phyloP scores from a whole-genome alignment of 2,797 vertebrate genomes.

The Petrocephalus sullivani region DNA sequence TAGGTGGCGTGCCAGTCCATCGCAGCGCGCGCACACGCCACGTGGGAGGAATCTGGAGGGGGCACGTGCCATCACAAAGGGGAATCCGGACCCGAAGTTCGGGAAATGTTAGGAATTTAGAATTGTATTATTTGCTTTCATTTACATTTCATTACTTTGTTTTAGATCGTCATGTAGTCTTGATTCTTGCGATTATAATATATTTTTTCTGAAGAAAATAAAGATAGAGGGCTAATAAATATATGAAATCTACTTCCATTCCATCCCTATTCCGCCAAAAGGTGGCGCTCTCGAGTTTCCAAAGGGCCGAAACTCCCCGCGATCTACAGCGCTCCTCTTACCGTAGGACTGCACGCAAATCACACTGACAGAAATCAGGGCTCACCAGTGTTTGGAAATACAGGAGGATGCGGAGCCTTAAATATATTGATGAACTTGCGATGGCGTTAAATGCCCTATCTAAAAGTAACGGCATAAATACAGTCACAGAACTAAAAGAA shows the following conservation, averaged over 20 bases:
- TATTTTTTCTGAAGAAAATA: neutral
- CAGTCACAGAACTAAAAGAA: neutral
- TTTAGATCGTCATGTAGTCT: neutral
- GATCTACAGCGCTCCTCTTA: neutral
- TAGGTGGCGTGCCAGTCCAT: neutral
- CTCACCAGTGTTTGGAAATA: neutral
- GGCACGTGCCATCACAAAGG: neutral
- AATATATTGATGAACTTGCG: neutral
- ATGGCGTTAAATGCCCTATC: neutral
- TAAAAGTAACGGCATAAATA: neutral
- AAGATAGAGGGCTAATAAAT: neutral
- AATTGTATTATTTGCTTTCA: neutral
- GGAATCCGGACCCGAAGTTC: neutral
- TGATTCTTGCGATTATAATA: neutral
- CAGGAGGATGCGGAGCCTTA: neutral
- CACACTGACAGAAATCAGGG: neutral
- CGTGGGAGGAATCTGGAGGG: neutral
- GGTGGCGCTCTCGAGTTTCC: conserved; percentile 94
- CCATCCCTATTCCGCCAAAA: conserved; percentile 64
- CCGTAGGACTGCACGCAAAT: neutral
- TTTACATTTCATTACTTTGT: neutral
- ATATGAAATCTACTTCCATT: neutral
- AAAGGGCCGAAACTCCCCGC: conserved; percentile 27
- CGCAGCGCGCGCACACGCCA: neutral
- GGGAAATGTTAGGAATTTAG: neutral